These are phyloP conservation scores for Coenonympha glycerion DNA, from an alignment of 2,888 invertebrate genomes.

Conservation along the genomic window DNA sequence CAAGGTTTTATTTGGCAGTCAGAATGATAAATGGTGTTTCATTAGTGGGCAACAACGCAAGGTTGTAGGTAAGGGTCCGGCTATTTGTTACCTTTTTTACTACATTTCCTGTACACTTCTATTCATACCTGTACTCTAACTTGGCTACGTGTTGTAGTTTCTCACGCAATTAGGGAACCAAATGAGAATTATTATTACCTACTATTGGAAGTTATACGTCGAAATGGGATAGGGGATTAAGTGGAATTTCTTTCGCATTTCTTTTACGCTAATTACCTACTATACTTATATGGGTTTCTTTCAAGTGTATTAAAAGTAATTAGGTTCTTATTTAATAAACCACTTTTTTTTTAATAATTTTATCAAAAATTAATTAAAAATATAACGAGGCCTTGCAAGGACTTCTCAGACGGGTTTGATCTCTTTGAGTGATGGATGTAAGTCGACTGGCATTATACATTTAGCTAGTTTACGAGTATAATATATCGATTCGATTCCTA, in stretches of 20 bases:
- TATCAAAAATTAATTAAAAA: no score
- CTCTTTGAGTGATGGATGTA: no score
- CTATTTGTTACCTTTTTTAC: constrained; percentile 49
- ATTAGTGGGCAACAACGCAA: constrained; percentile 53
- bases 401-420: no score
- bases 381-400: no score
- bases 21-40: constrained; percentile 69
- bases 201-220: neutral
- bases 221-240: neutral
- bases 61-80: constrained; percentile 41
- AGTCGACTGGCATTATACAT: no score
- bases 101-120: constrained; percentile 16
- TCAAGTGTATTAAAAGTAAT: neutral
- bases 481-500: no score
- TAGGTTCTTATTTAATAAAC: neutral
- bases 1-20: constrained; percentile 63
- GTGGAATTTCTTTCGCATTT: neutral
- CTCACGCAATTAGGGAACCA: neutral
- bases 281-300: no score
- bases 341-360: no score
- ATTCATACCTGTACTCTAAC: constrained; percentile 5
- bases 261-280: no score
- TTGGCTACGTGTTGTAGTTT: neutral
- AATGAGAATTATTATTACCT: constrained; percentile 1
- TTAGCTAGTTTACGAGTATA: no score